These are phyloP conservation scores for Xenops minutus DNA, from an alignment of 2,797 vertebrate genomes.

Conservation along the genomic window DNA sequence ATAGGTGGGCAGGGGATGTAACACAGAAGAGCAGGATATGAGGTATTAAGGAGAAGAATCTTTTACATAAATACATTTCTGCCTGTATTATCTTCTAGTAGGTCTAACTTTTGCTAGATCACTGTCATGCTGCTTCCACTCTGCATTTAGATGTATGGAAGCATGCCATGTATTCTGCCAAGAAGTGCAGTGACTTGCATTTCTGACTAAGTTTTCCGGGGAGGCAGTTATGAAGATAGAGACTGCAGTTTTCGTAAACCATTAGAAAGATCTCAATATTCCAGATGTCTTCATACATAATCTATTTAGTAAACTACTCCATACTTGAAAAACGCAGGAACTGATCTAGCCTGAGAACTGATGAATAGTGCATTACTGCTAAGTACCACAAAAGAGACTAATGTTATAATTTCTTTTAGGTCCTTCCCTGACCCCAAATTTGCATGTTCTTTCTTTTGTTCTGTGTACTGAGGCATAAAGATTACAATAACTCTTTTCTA, in stretches of 20 bases:
- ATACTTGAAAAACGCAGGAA: neutral
- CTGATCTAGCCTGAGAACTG: neutral
- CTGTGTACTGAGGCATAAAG: neutral
- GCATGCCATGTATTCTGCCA: neutral
- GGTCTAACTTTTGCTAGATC: neutral
- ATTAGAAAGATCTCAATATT: neutral
- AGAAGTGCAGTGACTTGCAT: neutral
- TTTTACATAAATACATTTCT: neutral
- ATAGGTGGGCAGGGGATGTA: neutral
- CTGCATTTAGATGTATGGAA: neutral
- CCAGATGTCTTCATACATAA: constrained; percentile 17
- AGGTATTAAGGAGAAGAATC: neutral
- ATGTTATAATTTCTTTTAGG: neutral
- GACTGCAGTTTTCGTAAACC: neutral
- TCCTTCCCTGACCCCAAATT: neutral
- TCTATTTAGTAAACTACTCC: neutral
- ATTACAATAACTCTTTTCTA: neutral
- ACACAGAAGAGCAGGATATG: neutral
- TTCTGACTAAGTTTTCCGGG: neutral
- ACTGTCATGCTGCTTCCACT: neutral
- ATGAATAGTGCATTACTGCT: neutral
- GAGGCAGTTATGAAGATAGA: neutral
- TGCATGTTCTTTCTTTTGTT: constrained; percentile 28
- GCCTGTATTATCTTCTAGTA: neutral
- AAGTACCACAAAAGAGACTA: neutral